phyloP scores from a whole-genome alignment of 2,797 vertebrate genomes.

The Microctenopoma lineatum region DNA sequence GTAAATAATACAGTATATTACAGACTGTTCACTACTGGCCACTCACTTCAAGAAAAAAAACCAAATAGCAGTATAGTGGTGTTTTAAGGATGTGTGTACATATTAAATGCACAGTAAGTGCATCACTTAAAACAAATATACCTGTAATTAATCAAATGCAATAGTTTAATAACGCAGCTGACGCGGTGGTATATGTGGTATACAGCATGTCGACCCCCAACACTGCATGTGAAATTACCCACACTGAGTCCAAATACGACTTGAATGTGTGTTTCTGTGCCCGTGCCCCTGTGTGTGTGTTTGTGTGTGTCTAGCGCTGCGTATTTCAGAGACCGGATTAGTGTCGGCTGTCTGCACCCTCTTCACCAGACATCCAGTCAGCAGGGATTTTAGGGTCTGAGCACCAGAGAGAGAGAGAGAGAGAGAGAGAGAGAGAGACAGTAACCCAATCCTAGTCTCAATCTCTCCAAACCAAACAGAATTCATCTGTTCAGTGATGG shows the following conservation, averaged over 20 bases:
- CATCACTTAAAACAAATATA: background rate
- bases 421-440: conserved; percentile 27
- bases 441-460: conserved; percentile 62
- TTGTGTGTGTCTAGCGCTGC: conserved; percentile 27
- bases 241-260: conserved; percentile 41
- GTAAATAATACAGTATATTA: too few species aligned
- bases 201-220: conserved; percentile 11
- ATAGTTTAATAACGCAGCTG: conserved; percentile 19
- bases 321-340: conserved; percentile 66
- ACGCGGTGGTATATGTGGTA: background rate
- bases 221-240: conserved; percentile 39
- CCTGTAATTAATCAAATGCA: conserved; percentile 10
- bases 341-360: conserved; percentile 75
- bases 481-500: conserved; percentile 18
- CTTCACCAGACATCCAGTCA: conserved; percentile 77
- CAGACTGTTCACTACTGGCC: too few species aligned
- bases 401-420: conserved; percentile 38
- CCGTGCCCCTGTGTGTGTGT: conserved; percentile 19
- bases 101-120: too few species aligned
- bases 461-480: conserved; percentile 50
- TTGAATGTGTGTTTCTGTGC: conserved; percentile 30
- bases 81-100: too few species aligned
- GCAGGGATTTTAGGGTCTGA: conserved; percentile 81
- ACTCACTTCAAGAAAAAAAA: too few species aligned
- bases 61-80: too few species aligned